Base-by-base conservation (phyloP, 2,113 vertebrate species). In the Psilopsiagon aymara region DNA sequence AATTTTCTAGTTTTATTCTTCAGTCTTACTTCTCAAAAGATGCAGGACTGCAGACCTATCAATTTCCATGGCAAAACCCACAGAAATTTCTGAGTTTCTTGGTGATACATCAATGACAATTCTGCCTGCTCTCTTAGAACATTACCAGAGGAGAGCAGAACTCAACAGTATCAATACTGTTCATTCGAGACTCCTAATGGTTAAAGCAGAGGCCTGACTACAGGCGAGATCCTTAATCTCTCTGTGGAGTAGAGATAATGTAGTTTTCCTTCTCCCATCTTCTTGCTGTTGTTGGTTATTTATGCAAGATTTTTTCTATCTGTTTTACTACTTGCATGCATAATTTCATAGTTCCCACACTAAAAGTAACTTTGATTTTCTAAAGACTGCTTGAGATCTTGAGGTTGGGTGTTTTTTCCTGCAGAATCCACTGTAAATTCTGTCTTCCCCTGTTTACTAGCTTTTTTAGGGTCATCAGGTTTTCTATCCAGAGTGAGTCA, bases 321-420 rank as follows among this genome's bases (percentile, higher is more conserved):
- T 66, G 18, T 77, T 79, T 46, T 90, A 39, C 31, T 59, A 28
- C 1, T 10, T 16, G 7, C 4, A n/a, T 62, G 9, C 10, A 8
- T 63, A 20, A 57, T 78, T 82, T 75, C 16, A 17, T 87, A 71
- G 11, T 52, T 88, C 14, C 21, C 24, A 80, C 8, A 15, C 5
- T 64, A 78, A 86, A 53, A 28, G 19, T 25, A 49, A 2, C 49
- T 41, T 78, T 63, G 39, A 46, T 33, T 64, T 85, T 64, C n/a
- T 17, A 41, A 85, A 64, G 15, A 23, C 1, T 37, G 15, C 27
- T 64, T 60, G 29, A 66, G 17, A 2, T 76, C 11, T 43, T 60
- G 20, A 80, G n/a, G 2, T 6, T 5, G 39, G 15, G 4, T 16
- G 6, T n/a, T 47, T 31, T 5, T 1, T 6, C 23, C 24, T 20